Base-by-base conservation (phyloP, 1,140 invertebrate genomes). In the Patella vulgata region DNA sequence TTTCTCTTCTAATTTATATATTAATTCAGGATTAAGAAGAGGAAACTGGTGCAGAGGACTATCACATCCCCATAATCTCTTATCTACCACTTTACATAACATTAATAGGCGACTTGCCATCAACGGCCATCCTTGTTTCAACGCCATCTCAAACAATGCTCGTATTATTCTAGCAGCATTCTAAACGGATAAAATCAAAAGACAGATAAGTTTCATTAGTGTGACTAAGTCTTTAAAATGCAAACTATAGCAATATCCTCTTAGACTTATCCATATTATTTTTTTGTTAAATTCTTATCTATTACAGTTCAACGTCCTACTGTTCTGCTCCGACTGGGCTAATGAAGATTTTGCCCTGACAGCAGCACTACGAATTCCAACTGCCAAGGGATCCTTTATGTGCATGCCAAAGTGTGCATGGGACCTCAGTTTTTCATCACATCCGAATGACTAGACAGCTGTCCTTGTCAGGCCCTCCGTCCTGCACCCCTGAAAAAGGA, bases 91-190 rank as follows among this genome's bases (percentile, higher is more conserved):
- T 86, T 96, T 96, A 11, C 93, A 90, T 68, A 98, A 87, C 56
- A 88, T 88, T 6, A 90, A 78, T 63, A 97, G 89, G 30, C 93
- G 84, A 0, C 89, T 90, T 0, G 96, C 90, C 87, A 98, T 89
- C 46, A 95, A 87, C 0, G 96, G 90, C 87, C 95, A 96, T 70
- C 94, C 94, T 73, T 91, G 91, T 42, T 93, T 87, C 8, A 99
- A 82, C 5, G 92, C 92, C 68, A 99, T 94, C 77, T 99, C 96
- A 84, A 99, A 99, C 28, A 98, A 83, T 0, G 95, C 96, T 51
- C 97, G 87, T 12, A 91, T 89, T 67, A 99, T 96, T 65, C 97
- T 86, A 0, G 90, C 89, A 39, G 93, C 91, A 83, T 98, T 99
- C 90, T 97, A 83, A 44, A n/a, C n/a, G n/a, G n/a, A n/a, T n/a